Base-by-base conservation (phyloP, 2,113 vertebrate genomes). In the Ancistrus triradiatus region DNA sequence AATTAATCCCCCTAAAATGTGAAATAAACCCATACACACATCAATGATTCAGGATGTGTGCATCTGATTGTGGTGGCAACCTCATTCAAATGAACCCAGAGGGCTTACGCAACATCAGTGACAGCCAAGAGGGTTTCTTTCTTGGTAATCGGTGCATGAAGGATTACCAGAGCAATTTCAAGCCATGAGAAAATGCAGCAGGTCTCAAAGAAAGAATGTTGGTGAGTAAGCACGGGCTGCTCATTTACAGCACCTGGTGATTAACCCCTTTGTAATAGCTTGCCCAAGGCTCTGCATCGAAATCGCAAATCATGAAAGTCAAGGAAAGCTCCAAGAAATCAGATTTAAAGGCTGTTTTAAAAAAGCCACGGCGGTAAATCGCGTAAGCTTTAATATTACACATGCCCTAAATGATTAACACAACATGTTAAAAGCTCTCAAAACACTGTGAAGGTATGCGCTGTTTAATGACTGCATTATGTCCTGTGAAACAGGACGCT, bases 81-180 rank as follows among this genome's bases (percentile, higher is more conserved):
- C 40, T 14, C 15, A 44, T 40, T 31, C 21, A 51, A 53, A 35
- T 28, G 52, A 51, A 48, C 42, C 63, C 55, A 15, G 24, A 60
- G 68, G 69, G 43, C 37, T 57, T n/a, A 63, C 14, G 59, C 53
- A 14, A 57, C 19, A n/a, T 61, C 56, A 28, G 51, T 72, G 74
- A 59, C 57, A 57, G 49, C 66, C 49, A 64, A 63, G 50, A 37
- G 18, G 40, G 42, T 70, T 75, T 74, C 31, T 55, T 69, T n/a
- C 50, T 64, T 50, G 33, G 65, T 62, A 59, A 72, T 74, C 61
- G 10, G 25, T 58, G 58, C 68, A 66, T 64, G 63, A 77, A 38
- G 59, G 68, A 74, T 77, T 74, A 75, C 14, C 48, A 64, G 27
- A 63, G 66, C 53, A 76, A 74, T 76, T 64, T 70, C 31, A 62